Evolutionary conservation across 2,797 vertebrate species (phyloP), one percentile per base, ranked within the genome.

Genomic region (Distichodus sexfasciatus): DNA sequence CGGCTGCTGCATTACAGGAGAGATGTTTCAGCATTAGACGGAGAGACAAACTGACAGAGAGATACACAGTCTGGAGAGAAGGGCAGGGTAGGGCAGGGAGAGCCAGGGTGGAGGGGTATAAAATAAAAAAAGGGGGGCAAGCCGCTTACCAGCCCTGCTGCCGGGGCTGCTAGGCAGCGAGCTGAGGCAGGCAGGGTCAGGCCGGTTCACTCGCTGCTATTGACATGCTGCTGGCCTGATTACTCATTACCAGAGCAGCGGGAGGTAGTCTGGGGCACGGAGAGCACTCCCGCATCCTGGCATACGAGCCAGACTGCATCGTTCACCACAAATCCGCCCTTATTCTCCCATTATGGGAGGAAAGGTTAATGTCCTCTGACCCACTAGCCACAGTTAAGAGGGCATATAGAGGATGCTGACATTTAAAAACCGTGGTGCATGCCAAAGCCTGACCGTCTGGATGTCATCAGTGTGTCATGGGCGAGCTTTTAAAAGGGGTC

Each of bases 191-290:
- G 31, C 35, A 60, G 47, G 75, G 75, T 80, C 64, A 72, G 35
- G 59, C 53, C 58, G 71, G 78, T 77, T 80, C 76, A 77, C 47
- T 14, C 36, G 47, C 70, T 50, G 58, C 75, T 72, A 77, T 71
- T 75, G 78, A 75, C 75, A 77, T 71, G 74, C 69, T 71, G 58
- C 60, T 71, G 75, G 28, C 59, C 78, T 73, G 75, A 77, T 77
- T 80, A 75, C 78, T 77, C 75, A 80, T 75, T 77, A 80, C 66
- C 55, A 60, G 68, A 75, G 53, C 75, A 77, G 66, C 62, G 6
- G 69, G 72, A 72, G 59, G 72, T 55, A 72, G 78, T 61, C 78
- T 70, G 29, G 72, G 69, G 51, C 59, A 63, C 29, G n/a, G n/a
- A n/a, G n/a, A n/a, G n/a, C n/a, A n/a, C n/a, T n/a, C n/a, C n/a